Evolutionary conservation across 2,113 vertebrate species (phyloP).

Genomic region (Vimba vimba): DNA sequence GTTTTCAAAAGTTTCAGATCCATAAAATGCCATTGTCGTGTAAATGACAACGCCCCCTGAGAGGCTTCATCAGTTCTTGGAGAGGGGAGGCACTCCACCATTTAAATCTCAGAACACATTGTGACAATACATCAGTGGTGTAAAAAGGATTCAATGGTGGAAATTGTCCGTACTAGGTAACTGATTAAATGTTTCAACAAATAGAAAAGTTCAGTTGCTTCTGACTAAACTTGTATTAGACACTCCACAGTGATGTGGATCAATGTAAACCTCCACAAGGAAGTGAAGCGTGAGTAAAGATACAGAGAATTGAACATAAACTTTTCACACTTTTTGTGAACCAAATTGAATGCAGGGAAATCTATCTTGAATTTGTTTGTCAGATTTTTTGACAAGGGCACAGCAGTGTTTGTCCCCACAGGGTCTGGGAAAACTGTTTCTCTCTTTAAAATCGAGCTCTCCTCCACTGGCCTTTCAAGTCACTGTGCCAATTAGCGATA

Average conservation of each 20-base stretch:
- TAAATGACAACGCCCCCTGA: not conserved
- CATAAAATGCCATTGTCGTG: too few relatives aligned
- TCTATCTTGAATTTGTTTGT: conserved; percentile 25
- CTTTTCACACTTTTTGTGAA: not conserved
- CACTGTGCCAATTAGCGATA: conserved; percentile 41
- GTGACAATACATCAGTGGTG: not conserved
- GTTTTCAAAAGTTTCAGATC: too few relatives aligned
- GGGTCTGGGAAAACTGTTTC: conserved; percentile 35
- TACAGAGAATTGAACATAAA: not conserved
- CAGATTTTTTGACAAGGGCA: conserved; percentile 38
- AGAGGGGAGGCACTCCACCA: not conserved
- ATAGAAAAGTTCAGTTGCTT: not conserved
- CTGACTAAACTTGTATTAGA: conserved; percentile 8
- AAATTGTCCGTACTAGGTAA: not conserved
- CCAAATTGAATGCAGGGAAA: conserved; percentile 6
- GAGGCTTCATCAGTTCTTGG: not conserved
- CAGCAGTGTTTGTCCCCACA: conserved; percentile 3
- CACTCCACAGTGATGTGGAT: not conserved
- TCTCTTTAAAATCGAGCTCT: conserved; percentile 18
- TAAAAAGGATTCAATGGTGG: not conserved
- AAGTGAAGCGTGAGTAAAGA: not conserved
- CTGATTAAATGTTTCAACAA: conserved; percentile 1
- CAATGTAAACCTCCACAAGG: not conserved
- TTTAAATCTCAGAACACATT: not conserved
- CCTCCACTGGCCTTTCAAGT: conserved; percentile 31